Base-by-base conservation (phyloP, 2,113 vertebrate genomes). In the Philantomba maxwellii region DNA sequence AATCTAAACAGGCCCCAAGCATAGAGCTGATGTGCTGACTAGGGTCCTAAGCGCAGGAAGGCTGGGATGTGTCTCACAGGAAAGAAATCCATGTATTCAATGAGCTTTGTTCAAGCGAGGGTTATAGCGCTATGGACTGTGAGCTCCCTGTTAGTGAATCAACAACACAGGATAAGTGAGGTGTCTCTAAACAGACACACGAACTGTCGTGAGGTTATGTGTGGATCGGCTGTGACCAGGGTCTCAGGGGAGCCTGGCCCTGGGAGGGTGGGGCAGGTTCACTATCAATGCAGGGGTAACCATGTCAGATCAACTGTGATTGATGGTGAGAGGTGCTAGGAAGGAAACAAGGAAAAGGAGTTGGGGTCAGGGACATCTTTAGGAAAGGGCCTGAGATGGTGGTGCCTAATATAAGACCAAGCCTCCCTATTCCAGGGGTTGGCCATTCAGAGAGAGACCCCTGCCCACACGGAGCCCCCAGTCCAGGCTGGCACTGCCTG, bases 181-280 rank as follows among this genome's bases (percentile, higher is more conserved):
- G 55, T 2, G 14, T 49, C 10, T 62, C 49, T 30, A 39, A 57
- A 15, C 39, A 39, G 86, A 70, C 49, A 9, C 39, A 9, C 1
- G 0, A 23, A 23, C 78, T 45, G 4, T 47, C 5, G 0, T 1
- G 2, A 49, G 36, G 58, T 7, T 16, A 10, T 1, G 0, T 36
- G 2, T 7, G 7, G 10, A 11, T 5, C 1, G 4, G 47, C 28
- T 21, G 55, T 39, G 78, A n/a, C 51, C 55, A 43, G 49, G 45
- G 78, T 62, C 49, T 17, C 25, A 1, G 13, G 4, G 39, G 25
- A 47, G 3, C 3, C 12, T 30, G 6, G 14, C 86, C 86, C 17
- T 16, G 2, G 16, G 26, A 43, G 5, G 1, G 12, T 1, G 43
- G 25, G 39, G 23, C 77, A 21, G 47, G 0, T 11, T 3, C 2